Evolutionary conservation across 2,888 invertebrate genomes (phyloP).

Genomic region (Esperia sulphurella): DNA sequence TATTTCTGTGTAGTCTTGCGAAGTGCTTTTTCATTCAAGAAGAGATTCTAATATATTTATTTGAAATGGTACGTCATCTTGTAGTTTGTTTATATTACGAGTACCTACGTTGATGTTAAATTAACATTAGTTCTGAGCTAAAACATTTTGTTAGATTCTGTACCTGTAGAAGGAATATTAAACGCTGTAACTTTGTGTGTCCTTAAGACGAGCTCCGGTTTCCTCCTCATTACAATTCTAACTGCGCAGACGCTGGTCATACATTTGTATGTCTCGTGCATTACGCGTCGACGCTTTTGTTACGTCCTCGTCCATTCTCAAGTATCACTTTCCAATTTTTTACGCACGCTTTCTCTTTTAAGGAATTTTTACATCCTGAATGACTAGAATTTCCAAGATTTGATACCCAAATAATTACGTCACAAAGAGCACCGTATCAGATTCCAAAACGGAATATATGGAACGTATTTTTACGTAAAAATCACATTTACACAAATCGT

Average conservation of each 20-base stretch:
- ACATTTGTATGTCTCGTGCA: constrained; percentile 59
- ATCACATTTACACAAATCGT: constrained; percentile 44
- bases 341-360: constrained; percentile 53
- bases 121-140: too few species aligned
- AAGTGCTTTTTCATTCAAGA: too few species aligned
- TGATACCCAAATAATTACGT: constrained; percentile 13
- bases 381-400: constrained; percentile 11
- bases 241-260: constrained; percentile 40
- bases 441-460: neutral
- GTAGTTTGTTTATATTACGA: too few species aligned
- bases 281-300: constrained; percentile 48
- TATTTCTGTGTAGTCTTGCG: too few species aligned
- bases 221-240: constrained; percentile 55
- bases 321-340: constrained; percentile 59
- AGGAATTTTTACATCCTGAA: constrained; percentile 21
- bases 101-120: too few species aligned
- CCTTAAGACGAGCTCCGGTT: constrained; percentile 12
- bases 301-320: constrained; percentile 48
- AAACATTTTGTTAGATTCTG: too few species aligned
- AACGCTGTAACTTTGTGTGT: neutral
- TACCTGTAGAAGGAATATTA: neutral
- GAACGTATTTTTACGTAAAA: constrained; percentile 20
- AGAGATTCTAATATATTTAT: too few species aligned
- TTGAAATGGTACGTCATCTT: too few species aligned
- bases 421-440: constrained; percentile 5